Conservation (phyloP, 2,888 invertebrate genomes). For the Cerceris rybyensis region DNA sequence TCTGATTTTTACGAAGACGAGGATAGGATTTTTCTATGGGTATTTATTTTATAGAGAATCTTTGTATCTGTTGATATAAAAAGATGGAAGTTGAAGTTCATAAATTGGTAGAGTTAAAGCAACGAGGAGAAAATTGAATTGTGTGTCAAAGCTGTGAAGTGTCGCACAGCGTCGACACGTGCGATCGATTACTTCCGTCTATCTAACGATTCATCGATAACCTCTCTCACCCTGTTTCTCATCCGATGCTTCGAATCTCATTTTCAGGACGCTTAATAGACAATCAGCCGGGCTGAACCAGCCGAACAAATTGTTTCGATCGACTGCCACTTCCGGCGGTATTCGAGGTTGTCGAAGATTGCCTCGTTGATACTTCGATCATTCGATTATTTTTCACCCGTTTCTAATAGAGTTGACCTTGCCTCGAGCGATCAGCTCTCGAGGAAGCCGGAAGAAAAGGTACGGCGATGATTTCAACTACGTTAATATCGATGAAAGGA, state of each 20-base stretch:
- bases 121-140: no score
- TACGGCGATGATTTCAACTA: neutral
- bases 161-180: constrained; percentile 2
- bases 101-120: neutral
- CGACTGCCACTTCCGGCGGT: constrained; percentile 71
- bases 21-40: no score
- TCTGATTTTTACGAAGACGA: no score
- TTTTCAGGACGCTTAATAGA: constrained; percentile 73
- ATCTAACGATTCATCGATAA: constrained; percentile 43
- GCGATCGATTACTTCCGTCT: constrained; percentile 50
- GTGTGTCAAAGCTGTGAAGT: neutral
- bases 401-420: constrained; percentile 37
- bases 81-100: neutral
- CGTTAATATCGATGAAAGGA: constrained; percentile 17
- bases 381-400: constrained; percentile 62
- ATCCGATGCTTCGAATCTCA: constrained; percentile 59
- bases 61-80: no score
- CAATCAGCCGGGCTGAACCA: constrained; percentile 69
- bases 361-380: constrained; percentile 51
- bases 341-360: constrained; percentile 59
- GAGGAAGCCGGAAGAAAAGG: neutral
- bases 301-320: constrained; percentile 76
- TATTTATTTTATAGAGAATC: no score
- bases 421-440: neutral
- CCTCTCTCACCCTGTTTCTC: constrained; percentile 54